Percentiles rank a stretch among this genome's conserved stretches.
These are phyloP conservation scores for Orchesellides sinensis DNA, from an alignment of 2,888 invertebrate species.

Conservation along the genomic window DNA sequence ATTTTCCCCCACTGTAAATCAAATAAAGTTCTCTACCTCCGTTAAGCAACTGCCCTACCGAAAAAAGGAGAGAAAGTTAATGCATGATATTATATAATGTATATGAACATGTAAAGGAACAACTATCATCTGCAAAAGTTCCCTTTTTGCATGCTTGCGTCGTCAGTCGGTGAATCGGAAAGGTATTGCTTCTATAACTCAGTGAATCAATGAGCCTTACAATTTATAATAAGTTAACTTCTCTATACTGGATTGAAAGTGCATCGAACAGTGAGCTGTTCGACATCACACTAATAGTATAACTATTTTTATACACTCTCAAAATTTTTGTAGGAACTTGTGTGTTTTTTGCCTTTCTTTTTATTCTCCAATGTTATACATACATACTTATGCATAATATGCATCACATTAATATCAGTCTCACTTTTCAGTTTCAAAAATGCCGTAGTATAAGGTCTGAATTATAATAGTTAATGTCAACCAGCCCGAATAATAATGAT, in stretches of 20 bases:
- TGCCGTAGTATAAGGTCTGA: slow-evolving; percentile 24
- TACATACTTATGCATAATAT: too few species aligned
- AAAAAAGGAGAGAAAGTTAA: neutral
- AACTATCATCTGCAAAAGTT: slow-evolving; percentile 4
- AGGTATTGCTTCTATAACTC: slow-evolving; percentile 59
- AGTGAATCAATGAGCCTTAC: slow-evolving; percentile 59
- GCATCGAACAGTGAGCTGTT: slow-evolving; percentile 22
- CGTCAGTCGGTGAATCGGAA: slow-evolving; percentile 33
- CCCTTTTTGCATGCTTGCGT: slow-evolving; percentile 34
- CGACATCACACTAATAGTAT: neutral
- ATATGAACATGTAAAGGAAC: neutral
- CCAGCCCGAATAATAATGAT: slow-evolving; percentile 48
- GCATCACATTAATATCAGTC: too few species aligned
- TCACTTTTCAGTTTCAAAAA: too few species aligned
- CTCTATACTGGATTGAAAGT: slow-evolving; percentile 51
- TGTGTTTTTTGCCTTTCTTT: too few species aligned
- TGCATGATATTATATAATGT: neutral
- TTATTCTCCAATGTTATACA: too few species aligned
- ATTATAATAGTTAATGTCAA: slow-evolving; percentile 56
- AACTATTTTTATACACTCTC: too few species aligned
- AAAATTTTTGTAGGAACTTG: too few species aligned
- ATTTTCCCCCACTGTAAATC: neutral
- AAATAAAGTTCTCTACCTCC: neutral
- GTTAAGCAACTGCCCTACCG: neutral
- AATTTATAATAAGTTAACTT: slow-evolving; percentile 59